Evolutionary conservation across 2,113 vertebrate species (phyloP), one percentile per base, ranked within the genome.

Genomic region (Scomber colias): DNA sequence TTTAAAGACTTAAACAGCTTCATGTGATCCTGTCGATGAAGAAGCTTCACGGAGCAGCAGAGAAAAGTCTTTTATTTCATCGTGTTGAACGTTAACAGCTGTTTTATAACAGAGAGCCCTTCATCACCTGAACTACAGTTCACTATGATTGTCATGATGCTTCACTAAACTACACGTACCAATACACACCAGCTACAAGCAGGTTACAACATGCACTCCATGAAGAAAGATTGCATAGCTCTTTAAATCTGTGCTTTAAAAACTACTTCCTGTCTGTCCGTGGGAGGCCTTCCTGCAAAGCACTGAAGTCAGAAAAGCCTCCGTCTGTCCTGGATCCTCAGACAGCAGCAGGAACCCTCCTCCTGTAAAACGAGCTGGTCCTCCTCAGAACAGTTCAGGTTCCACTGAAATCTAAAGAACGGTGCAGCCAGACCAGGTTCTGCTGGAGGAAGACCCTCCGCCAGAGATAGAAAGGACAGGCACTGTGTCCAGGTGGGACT

Each of bases 141-240:
- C 91, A 83, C 90, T 92, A 79, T 96, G 96, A 96, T 97, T 97
- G 96, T 97, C 96, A 83, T 91, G 92, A 91, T 89, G 71, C 89
- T 70, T 90, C 87, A 86, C 89, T 87, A 84, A 79, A 93, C 78
- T 90, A 88, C 91, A 83, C 14, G 56, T 69, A 79, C 69, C 75
- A 70, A 75, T n/a, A 46, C 48, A 77, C 64, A 67, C 70, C 75
- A 56, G 54, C 88, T 82, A 79, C 63, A 90, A 92, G 92, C 90
- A 68, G 66, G 85, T 75, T 76, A 78, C 85, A 88, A 81, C 94
- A 92, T 96, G 95, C 95, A 88, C 90, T 83, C 90, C 78, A 93
- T 83, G 40, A 84, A 90, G 86, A 88, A 84, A 94, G 90, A 94
- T 95, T 97, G 96, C 96, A 96, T 96, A 97, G 97, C 96, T 96